Evolutionary conservation across 2,888 invertebrate genomes (phyloP).

Genomic region (Phengaris arion): DNA sequence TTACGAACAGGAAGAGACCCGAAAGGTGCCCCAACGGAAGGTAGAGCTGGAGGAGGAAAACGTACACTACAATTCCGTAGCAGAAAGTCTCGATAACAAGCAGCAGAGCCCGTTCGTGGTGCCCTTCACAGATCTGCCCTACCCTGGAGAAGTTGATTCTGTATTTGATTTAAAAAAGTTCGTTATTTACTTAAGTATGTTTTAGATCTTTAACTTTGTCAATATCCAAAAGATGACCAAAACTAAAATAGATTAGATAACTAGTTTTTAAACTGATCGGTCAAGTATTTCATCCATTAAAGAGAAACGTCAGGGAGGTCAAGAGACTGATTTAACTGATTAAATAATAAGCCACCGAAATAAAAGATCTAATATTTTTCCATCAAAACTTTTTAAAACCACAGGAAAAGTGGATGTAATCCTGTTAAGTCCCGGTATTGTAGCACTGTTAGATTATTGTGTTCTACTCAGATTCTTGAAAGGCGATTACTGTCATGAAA

Average conservation of each 20-base stretch:
- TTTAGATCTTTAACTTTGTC: background rate
- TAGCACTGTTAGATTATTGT: too few relatives aligned
- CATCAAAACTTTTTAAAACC: too few relatives aligned
- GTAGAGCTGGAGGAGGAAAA: constrained; percentile 49
- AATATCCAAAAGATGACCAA: too few relatives aligned
- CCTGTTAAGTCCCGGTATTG: too few relatives aligned
- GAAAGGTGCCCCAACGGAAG: constrained; percentile 40
- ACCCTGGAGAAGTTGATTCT: constrained; percentile 64
- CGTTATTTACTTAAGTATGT: constrained; percentile 9
- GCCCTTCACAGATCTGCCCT: constrained; percentile 63
- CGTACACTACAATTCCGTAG: constrained; percentile 43
- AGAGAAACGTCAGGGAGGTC: too few relatives aligned
- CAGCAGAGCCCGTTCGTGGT: constrained; percentile 56
- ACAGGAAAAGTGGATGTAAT: too few relatives aligned
- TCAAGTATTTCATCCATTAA: too few relatives aligned
- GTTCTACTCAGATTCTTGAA: constrained; percentile 51
- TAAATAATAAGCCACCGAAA: too few relatives aligned
- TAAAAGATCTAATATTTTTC: too few relatives aligned
- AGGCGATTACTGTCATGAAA: constrained; percentile 65
- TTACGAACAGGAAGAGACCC: constrained; percentile 42
- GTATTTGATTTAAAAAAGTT: constrained; percentile 64
- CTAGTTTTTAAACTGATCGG: too few relatives aligned
- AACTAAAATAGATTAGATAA: too few relatives aligned
- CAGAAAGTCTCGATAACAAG: constrained; percentile 44
- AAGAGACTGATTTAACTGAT: too few relatives aligned